Base-by-base conservation (phyloP, 1,140 invertebrate genomes). In the Drosophila setifemur region DNA sequence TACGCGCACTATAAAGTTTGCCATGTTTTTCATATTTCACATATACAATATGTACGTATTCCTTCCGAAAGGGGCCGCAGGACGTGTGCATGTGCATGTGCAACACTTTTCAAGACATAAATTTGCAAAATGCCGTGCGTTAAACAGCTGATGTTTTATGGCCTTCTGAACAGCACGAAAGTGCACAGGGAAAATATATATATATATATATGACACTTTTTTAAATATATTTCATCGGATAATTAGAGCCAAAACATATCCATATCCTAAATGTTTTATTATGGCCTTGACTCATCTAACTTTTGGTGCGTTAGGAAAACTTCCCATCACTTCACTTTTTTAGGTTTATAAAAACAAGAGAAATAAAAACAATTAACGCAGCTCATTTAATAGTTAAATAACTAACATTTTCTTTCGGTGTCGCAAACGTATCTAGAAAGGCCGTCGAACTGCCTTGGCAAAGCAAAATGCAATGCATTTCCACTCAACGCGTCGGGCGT, bases 131-230 rank as follows among this genome's bases (percentile, higher is more conserved):
- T 70, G 64, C 57, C 66, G 76, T 70, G 66, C 76, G 57, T 75
- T 75, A 81, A 83, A 73, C 70, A 83, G 79, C 69, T 78, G 74
- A 78, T 78, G 74, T 74, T 85, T 78, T 78, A 82, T 77, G 78
- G 61, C 21, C 12, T 39, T 55, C 28, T 63, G 43, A 64, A 47
- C 73, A 54, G 26, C 49, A 45, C 14, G 26, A 60, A 50, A 5
- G 9, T 8, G 40, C 25, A 49, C 37, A 12, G 28, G 18, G 57
- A 61, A 57, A n/a, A 42, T 8, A 11, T 5, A 23, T 42, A 4
- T n/a, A 40, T 5, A 40, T 19, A n/a, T 40, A 1, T 19, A 40
- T 21, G 1, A 12, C 1, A 29, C 0, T 1, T 19, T 8, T 19
- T 8, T 28, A 28, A 28, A 9, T 2, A 28, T 8, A 28, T 28